Base-by-base conservation (phyloP, 2,888 invertebrate genomes). In the Digitonthophagus gazella region DNA sequence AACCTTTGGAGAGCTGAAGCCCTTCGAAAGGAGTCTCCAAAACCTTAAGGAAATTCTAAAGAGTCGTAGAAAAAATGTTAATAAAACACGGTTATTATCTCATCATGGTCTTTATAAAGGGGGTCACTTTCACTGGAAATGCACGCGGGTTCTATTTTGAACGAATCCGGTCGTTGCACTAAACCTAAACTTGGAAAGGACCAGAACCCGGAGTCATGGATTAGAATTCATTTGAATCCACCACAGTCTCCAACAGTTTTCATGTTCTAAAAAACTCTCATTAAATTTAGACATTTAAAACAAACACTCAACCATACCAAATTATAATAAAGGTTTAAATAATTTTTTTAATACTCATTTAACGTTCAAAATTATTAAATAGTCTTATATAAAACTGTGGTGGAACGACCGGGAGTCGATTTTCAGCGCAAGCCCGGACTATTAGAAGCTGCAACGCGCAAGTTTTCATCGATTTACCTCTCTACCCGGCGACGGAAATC, bases 391-490 rank as follows among this genome's bases (percentile, higher is more conserved):
- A 28, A 11, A 5, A 68, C 67, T 28, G 64, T 66, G 70, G 70
- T 70, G 67, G 70, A 70, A 67, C 57, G 18, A 20, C 28, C 44
- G 2, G 44, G 11, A 16, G 20, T 68, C 63, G 15, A 69, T 69
- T 73, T 73, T 69, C 71, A 68, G 74, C 74, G 74, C 74, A 73
- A 64, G 72, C 71, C 65, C 69, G 66, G 67, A 73, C 71, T 71
- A 67, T 64, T 57, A 28, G 68, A 15, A 19, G 65, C 70, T 67
- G 69, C 65, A 64, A 71, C 71, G 74, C 74, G 74, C 74, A 74
- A 65, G 74, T 70, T 67, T 64, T 57, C 65, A 74, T 74, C 71
- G 74, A 74, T 74, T 74, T 74, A 71, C 69, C 56, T 70, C n/a
- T 68, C 61, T 61, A 20, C 61, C 61, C 18, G 18, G 66, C 28